Evolutionary conservation across 2,113 vertebrate species (phyloP).

Genomic region (Rhipidura dahli): DNA sequence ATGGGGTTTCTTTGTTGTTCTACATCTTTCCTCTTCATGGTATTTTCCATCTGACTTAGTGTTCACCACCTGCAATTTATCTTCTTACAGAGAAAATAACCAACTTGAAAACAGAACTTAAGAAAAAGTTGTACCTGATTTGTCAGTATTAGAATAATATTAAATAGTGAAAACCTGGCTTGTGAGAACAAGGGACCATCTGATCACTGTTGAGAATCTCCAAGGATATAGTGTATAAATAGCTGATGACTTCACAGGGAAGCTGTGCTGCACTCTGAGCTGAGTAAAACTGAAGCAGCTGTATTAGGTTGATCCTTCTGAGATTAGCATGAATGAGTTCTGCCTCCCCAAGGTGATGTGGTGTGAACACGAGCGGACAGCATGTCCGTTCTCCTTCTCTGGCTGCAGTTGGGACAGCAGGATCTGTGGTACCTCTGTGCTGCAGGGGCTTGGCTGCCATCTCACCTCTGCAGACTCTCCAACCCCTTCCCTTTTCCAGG

Average conservation of each 20-base stretch:
- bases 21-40: not conserved
- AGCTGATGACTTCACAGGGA: constrained; percentile 66
- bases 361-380: not conserved
- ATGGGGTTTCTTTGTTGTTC: constrained; percentile 33
- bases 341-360: constrained; percentile 45
- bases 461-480: not conserved
- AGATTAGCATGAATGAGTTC: constrained; percentile 54
- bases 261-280: constrained; percentile 52
- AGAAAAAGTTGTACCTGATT: not conserved
- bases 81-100: not conserved
- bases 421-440: not conserved
- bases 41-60: constrained; percentile 13
- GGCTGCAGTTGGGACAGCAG: not conserved
- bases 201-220: constrained; percentile 60
- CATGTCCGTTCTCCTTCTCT: not conserved
- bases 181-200: constrained; percentile 41
- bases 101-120: not conserved
- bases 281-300: constrained; percentile 64
- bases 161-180: constrained; percentile 28
- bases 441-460: not conserved
- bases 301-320: constrained; percentile 59
- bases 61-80: not conserved
- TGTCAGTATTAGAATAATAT: constrained; percentile 19
- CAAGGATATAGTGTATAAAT: constrained; percentile 66
- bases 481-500: not conserved